phyloP scores from a whole-genome alignment of 1,140 invertebrate species.

The Phthorimaea operculella region DNA sequence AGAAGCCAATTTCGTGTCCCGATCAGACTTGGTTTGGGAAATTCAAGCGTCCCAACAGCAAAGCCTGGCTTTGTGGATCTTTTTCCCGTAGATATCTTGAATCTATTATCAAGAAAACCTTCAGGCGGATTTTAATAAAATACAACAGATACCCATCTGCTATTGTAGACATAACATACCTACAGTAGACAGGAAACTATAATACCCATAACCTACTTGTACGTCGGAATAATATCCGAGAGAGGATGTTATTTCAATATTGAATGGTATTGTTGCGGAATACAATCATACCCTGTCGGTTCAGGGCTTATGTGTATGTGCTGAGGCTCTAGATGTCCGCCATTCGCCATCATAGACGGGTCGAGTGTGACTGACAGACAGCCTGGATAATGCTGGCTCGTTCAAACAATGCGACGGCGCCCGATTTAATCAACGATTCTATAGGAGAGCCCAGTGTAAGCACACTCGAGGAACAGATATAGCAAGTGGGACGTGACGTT shows the following conservation, averaged over 20 bases:
- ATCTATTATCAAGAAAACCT: too few relatives aligned
- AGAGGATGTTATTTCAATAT: neutral
- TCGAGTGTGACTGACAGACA: conserved; percentile 37
- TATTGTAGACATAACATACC: too few relatives aligned
- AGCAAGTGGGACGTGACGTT: conserved; percentile 25
- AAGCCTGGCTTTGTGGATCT: neutral
- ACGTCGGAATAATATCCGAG: neutral
- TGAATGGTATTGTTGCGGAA: conserved; percentile 10
- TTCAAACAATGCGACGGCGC: conserved; percentile 35
- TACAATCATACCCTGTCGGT: conserved; percentile 15
- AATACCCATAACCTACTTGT: too few relatives aligned
- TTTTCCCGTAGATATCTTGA: too few relatives aligned
- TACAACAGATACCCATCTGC: too few relatives aligned
- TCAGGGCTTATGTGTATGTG: conserved; percentile 4
- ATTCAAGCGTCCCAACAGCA: neutral
- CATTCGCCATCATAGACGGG: conserved; percentile 21
- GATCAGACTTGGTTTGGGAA: neutral
- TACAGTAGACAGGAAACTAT: too few relatives aligned
- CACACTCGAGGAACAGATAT: conserved; percentile 16
- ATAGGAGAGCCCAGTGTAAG: conserved; percentile 28
- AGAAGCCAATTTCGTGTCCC: neutral
- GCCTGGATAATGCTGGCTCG: conserved; percentile 30
- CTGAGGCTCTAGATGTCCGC: conserved; percentile 15
- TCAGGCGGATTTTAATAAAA: too few relatives aligned
- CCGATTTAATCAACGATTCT: conserved; percentile 41